phyloP scores from a whole-genome alignment of 2,888 invertebrate species.

The Drosophila helvetica region DNA sequence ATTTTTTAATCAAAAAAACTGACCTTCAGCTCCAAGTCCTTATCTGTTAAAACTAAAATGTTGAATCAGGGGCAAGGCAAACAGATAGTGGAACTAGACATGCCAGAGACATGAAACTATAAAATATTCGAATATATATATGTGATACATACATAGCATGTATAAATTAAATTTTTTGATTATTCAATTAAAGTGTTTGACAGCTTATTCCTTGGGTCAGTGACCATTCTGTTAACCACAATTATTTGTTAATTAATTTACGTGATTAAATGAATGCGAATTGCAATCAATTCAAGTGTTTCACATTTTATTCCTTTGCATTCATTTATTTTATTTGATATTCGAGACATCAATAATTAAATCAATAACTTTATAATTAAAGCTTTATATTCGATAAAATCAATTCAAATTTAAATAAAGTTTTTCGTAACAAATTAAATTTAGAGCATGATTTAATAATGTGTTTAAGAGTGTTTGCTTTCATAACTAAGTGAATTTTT shows the following conservation, averaged over 20 bases:
- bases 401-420: background rate
- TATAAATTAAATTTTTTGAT: background rate
- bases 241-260: background rate
- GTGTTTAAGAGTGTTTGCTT: background rate
- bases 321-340: background rate
- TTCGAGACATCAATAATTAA: background rate
- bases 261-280: background rate
- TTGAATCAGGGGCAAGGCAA: no score
- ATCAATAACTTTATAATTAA: background rate
- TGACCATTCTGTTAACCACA: background rate
- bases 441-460: background rate
- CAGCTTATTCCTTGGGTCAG: background rate
- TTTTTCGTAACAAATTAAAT: background rate
- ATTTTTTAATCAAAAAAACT: slow-evolving; percentile 10
- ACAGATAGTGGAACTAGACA: background rate
- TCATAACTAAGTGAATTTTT: background rate
- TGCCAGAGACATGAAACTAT: background rate
- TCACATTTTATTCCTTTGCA: background rate
- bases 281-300: background rate
- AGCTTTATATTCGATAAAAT: background rate
- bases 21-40: slow-evolving; percentile 2
- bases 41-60: background rate
- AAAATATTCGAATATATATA: background rate
- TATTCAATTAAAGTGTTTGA: background rate
- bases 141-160: no score